phyloP scores from a whole-genome alignment of 2,797 vertebrate genomes.

The Calcarius lapponicus region DNA sequence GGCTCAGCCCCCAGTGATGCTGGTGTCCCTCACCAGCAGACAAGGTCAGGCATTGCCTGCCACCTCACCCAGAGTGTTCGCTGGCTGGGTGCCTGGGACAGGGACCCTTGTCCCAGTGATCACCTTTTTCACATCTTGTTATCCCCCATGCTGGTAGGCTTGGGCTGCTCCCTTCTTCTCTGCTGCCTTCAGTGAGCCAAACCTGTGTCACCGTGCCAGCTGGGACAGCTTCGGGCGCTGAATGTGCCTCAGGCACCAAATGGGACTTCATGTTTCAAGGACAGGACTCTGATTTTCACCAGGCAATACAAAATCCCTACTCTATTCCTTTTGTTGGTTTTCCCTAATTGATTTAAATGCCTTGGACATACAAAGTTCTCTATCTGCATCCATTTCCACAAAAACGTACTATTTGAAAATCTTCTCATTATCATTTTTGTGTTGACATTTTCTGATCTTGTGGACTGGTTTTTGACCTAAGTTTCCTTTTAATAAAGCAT shows the following conservation, averaged over 20 bases:
- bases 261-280: neutral
- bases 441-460: neutral
- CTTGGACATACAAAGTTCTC: neutral
- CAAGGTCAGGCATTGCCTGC: neutral
- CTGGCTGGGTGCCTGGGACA: neutral
- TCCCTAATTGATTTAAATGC: neutral
- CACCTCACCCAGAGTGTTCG: neutral
- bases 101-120: neutral
- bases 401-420: neutral
- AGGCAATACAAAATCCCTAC: neutral
- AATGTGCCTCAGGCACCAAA: neutral
- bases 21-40: neutral
- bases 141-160: neutral
- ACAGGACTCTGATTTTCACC: neutral
- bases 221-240: neutral
- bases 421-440: neutral
- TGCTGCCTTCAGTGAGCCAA: neutral
- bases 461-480: neutral
- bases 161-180: neutral
- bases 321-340: neutral
- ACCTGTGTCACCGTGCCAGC: rapidly evolving
- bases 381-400: neutral
- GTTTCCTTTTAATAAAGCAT: neutral
- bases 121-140: neutral
- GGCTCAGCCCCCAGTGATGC: neutral